phyloP scores from a whole-genome alignment of 2,113 vertebrate genomes.

The Nanorana parkeri region DNA sequence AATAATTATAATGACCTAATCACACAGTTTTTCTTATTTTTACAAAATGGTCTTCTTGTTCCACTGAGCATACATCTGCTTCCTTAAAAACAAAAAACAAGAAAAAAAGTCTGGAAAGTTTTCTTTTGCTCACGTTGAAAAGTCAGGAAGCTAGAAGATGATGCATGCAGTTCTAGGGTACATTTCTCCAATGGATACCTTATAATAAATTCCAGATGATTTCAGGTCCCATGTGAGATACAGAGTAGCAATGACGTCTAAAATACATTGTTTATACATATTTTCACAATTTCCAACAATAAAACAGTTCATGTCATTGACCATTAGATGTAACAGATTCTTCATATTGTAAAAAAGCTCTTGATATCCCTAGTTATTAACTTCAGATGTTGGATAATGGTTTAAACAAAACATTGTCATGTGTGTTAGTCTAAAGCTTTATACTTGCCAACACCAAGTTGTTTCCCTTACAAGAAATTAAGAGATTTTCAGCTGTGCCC shows the following conservation, averaged over 20 bases:
- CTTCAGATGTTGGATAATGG: no score
- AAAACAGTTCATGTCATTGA: neutral
- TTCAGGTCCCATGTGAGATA: constrained; percentile 6
- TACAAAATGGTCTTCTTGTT: neutral
- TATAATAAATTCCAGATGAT: constrained; percentile 37
- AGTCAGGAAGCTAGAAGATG: constrained; percentile 15
- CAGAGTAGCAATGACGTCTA: constrained; percentile 12
- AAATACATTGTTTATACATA: constrained; percentile 16
- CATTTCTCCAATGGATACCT: constrained; percentile 1
- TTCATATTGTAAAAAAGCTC: no score
- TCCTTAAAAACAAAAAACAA: no score
- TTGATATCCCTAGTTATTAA: no score
- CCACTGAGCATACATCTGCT: neutral
- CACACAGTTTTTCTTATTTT: no score
- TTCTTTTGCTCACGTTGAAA: neutral
- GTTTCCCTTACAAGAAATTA: no score
- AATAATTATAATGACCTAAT: no score
- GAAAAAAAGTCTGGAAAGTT: neutral
- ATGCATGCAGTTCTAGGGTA: neutral
- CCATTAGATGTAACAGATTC: neutral
- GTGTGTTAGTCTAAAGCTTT: no score
- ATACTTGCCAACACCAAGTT: no score
- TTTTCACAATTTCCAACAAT: constrained; percentile 22
- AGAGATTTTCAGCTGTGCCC: no score
- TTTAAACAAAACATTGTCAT: no score